Evolutionary conservation across 2,113 vertebrate genomes (phyloP).

Genomic region (Epinephelus lanceolatus): DNA sequence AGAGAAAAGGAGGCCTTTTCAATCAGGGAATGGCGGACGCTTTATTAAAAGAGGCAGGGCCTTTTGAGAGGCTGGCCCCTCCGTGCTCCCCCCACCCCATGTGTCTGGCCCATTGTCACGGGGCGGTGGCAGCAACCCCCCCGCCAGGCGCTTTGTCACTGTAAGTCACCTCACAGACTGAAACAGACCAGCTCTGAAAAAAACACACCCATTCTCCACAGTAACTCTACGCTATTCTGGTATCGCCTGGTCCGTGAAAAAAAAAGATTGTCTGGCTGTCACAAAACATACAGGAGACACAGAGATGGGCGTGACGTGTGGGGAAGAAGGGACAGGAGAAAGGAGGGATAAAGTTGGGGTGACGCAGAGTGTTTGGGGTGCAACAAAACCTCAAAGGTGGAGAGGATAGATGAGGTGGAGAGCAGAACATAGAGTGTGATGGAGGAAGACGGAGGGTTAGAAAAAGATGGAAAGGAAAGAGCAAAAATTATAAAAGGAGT

Average conservation of each 20-base stretch:
- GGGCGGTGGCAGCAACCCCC: slow-evolving; percentile 71
- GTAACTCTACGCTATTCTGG: slow-evolving; percentile 63
- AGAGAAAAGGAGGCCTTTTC: slow-evolving; percentile 83
- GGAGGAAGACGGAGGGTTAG: slow-evolving; percentile 12
- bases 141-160: slow-evolving; percentile 83
- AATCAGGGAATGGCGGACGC: slow-evolving; percentile 82
- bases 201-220: slow-evolving; percentile 78
- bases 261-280: slow-evolving; percentile 80
- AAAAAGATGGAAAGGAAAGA: not conserved
- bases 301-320: slow-evolving; percentile 65
- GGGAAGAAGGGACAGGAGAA: slow-evolving; percentile 69
- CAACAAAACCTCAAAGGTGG: slow-evolving; percentile 57
- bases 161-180: slow-evolving; percentile 84
- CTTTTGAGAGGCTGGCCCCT: slow-evolving; percentile 79
- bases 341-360: slow-evolving; percentile 70
- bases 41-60: slow-evolving; percentile 88
- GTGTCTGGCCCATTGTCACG: slow-evolving; percentile 86
- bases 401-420: slow-evolving; percentile 38
- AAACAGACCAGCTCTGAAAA: slow-evolving; percentile 67
- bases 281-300: slow-evolving; percentile 77
- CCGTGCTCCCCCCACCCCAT: slow-evolving; percentile 59
- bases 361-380: slow-evolving; percentile 29
- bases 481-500: not conserved
- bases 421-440: slow-evolving; percentile 36
- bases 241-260: slow-evolving; percentile 52